Percentiles rank a stretch among this genome's conserved stretches.
These are phyloP conservation scores for Sebastes oblongus DNA, from an alignment of 2,797 vertebrate genomes.

Conservation along the genomic window DNA sequence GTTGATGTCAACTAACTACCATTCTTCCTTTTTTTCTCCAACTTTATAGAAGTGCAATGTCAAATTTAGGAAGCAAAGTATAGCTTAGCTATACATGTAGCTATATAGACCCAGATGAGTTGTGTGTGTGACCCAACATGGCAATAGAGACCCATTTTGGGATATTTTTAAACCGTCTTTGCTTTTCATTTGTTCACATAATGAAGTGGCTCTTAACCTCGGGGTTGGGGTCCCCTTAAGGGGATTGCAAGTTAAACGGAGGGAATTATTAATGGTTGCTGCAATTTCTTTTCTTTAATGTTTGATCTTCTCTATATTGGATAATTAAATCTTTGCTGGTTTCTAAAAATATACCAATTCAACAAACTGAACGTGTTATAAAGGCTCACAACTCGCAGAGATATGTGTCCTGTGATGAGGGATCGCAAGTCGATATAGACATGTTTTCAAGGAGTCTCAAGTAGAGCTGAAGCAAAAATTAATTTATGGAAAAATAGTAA, in stretches of 20 bases:
- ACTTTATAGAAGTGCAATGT: background rate
- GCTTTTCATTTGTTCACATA: constrained; percentile 1
- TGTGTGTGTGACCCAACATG: background rate
- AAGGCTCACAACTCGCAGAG: background rate
- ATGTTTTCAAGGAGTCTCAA: background rate
- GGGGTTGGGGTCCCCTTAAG: background rate
- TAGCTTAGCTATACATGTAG: no score
- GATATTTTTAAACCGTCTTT: background rate
- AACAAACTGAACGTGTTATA: background rate
- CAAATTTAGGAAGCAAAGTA: background rate
- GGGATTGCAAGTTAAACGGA: background rate
- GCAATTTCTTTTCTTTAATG: background rate
- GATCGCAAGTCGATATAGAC: background rate
- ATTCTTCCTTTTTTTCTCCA: background rate
- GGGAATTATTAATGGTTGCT: background rate
- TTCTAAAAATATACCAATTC: background rate
- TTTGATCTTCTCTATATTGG: background rate
- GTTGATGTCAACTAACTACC: background rate
- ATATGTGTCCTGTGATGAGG: background rate
- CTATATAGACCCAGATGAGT: no score
- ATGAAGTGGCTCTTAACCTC: background rate
- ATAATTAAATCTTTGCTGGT: background rate
- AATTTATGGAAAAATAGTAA: background rate
- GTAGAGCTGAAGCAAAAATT: background rate
- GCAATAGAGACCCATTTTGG: background rate